Evolutionary conservation across 2,113 vertebrate species (phyloP).

Genomic region (Prunella fulvescens): DNA sequence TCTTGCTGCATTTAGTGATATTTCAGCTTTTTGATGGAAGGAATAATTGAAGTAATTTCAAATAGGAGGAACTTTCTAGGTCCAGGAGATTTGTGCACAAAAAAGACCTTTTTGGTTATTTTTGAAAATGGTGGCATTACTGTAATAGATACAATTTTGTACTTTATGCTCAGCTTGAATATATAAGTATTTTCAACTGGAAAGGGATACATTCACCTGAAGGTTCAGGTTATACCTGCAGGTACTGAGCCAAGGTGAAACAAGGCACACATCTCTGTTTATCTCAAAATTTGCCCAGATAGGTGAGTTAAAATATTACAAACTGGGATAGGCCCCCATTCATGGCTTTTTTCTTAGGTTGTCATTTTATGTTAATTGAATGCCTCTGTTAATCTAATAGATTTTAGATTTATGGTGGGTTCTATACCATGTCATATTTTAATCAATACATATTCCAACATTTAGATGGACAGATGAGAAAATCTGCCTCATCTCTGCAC

Average conservation of each 20-base stretch:
- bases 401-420: constrained; percentile 77
- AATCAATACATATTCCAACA: constrained; percentile 76
- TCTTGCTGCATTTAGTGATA: not conserved
- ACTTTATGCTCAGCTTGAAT: not conserved
- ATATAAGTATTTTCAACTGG: not conserved
- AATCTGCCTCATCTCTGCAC: constrained; percentile 67
- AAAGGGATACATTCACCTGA: not conserved
- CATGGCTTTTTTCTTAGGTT: constrained; percentile 66
- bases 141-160: not conserved
- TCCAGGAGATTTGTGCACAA: not conserved
- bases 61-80: not conserved
- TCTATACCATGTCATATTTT: constrained; percentile 73
- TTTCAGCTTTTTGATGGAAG: not conserved
- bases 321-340: not conserved
- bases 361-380: constrained; percentile 81
- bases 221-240: not conserved
- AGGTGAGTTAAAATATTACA: constrained; percentile 45
- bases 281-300: not conserved
- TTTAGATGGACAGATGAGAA: constrained; percentile 74
- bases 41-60: not conserved
- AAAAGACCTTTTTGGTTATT: accelerated
- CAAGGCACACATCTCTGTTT: not conserved
- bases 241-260: not conserved
- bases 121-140: not conserved
- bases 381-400: constrained; percentile 78